phyloP scores from a whole-genome alignment of 2,888 invertebrate species.

The Mamestra brassicae region DNA sequence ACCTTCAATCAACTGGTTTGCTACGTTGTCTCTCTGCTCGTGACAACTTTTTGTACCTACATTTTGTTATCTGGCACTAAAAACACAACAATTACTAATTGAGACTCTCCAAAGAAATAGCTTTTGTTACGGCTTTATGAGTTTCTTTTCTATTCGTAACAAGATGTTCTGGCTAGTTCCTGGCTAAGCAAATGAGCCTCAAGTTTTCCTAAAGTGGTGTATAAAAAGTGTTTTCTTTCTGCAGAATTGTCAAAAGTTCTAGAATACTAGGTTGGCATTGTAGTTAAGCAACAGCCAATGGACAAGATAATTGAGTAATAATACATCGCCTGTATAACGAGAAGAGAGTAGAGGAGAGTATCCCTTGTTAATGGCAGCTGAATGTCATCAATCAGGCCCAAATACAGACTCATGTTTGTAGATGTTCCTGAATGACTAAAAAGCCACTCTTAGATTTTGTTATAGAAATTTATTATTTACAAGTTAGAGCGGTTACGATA shows the following conservation, averaged over 20 bases:
- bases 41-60: conserved; percentile 35
- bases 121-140: conserved; percentile 32
- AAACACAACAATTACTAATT: conserved; percentile 40
- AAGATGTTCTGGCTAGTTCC: conserved; percentile 27
- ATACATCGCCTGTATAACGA: background rate
- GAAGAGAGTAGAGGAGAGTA: background rate
- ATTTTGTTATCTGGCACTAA: conserved; percentile 24
- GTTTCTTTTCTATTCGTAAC: conserved; percentile 12
- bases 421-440: background rate
- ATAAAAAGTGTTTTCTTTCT: conserved; percentile 36
- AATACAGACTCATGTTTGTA: background rate
- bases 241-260: conserved; percentile 11
- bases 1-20: conserved; percentile 46
- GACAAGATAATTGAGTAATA: no score
- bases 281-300: background rate
- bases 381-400: no score
- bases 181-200: conserved; percentile 8
- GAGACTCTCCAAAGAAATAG: conserved; percentile 15
- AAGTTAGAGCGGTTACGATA: background rate
- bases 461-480: no score
- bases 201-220: conserved; percentile 30
- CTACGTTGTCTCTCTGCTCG: conserved; percentile 21
- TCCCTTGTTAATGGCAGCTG: background rate
- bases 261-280: conserved; percentile 3
- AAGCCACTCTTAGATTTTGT: background rate